Evolutionary conservation across 2,113 vertebrate genomes (phyloP).

Genomic region (Phainopepla nitens): DNA sequence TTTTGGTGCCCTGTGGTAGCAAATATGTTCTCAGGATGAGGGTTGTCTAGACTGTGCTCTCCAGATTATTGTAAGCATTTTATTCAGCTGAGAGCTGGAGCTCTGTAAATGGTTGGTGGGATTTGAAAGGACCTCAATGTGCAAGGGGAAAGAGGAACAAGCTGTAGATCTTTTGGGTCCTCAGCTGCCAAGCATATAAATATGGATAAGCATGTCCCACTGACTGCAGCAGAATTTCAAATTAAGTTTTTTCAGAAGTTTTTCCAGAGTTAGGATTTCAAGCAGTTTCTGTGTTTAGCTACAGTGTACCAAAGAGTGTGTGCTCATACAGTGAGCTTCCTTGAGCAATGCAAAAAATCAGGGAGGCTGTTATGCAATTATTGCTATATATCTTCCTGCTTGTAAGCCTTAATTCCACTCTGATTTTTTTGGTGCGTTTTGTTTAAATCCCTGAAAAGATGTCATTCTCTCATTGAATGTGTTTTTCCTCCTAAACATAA

Average conservation of each 20-base stretch:
- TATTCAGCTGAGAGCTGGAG: background rate
- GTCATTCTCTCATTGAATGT: background rate
- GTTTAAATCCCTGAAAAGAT: background rate
- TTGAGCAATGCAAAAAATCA: background rate
- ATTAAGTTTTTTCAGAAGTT: background rate
- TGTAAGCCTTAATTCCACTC: background rate
- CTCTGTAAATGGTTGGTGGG: background rate
- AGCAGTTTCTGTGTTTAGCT: background rate
- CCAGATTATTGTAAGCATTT: background rate
- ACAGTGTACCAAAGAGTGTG: background rate
- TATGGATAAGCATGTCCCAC: background rate
- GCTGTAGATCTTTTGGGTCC: background rate
- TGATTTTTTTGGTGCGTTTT: background rate
- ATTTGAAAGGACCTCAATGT: background rate
- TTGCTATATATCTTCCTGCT: background rate
- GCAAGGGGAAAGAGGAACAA: background rate
- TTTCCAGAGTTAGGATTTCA: background rate
- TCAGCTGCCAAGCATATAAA: background rate
- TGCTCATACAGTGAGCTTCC: background rate
- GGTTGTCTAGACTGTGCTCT: background rate
- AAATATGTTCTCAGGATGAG: background rate
- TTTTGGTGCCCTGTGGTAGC: background rate
- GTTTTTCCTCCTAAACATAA: constrained; percentile 22
- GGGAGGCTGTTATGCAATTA: constrained; percentile 22
- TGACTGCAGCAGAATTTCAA: background rate